Conservation (phyloP, 1,140 invertebrate genomes). For the Leptopilina boulardi region DNA sequence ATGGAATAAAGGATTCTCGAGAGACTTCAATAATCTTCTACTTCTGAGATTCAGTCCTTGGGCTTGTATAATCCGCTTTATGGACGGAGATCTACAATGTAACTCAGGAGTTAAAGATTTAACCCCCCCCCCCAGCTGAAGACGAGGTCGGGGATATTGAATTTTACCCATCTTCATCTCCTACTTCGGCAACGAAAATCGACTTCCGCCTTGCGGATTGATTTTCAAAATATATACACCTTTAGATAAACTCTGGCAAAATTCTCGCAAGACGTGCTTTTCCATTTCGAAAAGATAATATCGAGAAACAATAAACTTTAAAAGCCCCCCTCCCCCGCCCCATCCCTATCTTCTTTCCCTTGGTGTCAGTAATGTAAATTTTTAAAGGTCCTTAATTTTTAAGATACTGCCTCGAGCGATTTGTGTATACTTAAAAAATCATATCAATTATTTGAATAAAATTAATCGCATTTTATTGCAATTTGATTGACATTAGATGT, state of each 20-base stretch:
- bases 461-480: too few species aligned
- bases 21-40: conserved; percentile 16
- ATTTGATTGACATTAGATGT: too few species aligned
- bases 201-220: background rate
- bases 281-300: background rate
- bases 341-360: too few species aligned
- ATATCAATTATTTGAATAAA: too few species aligned
- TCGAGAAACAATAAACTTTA: background rate
- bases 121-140: background rate
- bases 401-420: background rate
- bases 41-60: conserved; percentile 29
- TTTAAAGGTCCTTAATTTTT: background rate
- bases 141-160: conserved; percentile 15
- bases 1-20: background rate
- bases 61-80: conserved; percentile 27
- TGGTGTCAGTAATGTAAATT: background rate
- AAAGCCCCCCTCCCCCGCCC: too few species aligned
- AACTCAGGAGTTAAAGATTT: conserved; percentile 25
- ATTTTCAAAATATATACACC: conserved; percentile 15
- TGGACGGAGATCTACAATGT: conserved; percentile 27
- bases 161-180: conserved; percentile 23
- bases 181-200: background rate
- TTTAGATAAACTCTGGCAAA: conserved; percentile 10
- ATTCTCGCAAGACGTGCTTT: background rate
- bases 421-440: too few species aligned